These are phyloP conservation scores for Sarcophaga bullata DNA, from an alignment of 1,140 invertebrate species.

Conservation along the genomic window DNA sequence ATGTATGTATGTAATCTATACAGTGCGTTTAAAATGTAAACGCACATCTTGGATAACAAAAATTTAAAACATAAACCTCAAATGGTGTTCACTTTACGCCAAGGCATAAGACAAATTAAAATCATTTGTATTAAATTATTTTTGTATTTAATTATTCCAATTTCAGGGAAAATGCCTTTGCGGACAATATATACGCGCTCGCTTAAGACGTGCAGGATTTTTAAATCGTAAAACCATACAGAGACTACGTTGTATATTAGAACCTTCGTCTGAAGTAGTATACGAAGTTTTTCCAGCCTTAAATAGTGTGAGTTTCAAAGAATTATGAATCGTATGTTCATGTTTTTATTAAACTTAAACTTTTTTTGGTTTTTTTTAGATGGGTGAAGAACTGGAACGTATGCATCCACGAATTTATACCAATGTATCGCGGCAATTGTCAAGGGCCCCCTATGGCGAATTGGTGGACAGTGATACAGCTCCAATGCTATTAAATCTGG, in stretches of 20 bases:
- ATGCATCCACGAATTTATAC: conserved; percentile 74
- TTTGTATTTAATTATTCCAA: conserved; percentile 25
- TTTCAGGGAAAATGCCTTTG: conserved; percentile 63
- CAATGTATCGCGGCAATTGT: conserved; percentile 71
- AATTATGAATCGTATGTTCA: neutral
- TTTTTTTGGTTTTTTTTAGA: conserved; percentile 47
- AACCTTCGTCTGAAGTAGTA: conserved; percentile 60
- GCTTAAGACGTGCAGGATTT: conserved; percentile 60
- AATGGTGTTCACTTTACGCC: too few species aligned
- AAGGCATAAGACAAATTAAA: too few species aligned
- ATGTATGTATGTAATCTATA: too few species aligned
- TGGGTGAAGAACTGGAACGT: conserved; percentile 70
- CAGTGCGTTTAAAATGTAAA: too few species aligned
- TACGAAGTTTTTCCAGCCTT: conserved; percentile 64
- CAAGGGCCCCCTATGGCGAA: conserved; percentile 66
- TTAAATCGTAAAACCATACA: conserved; percentile 63
- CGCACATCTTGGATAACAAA: too few species aligned
- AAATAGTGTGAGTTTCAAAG: conserved; percentile 55
- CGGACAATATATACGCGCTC: conserved; percentile 61
- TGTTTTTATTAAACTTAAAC: neutral
- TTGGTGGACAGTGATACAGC: conserved; percentile 69
- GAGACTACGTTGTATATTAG: conserved; percentile 59
- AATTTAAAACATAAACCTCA: too few species aligned
- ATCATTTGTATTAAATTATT: too few species aligned
- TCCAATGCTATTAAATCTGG: conserved; percentile 69